A percentile compares a stretch with the other conserved stretches of the same genome.
Conservation (phyloP, 1,140 invertebrate genomes). For the Adelges cooleyi region DNA sequence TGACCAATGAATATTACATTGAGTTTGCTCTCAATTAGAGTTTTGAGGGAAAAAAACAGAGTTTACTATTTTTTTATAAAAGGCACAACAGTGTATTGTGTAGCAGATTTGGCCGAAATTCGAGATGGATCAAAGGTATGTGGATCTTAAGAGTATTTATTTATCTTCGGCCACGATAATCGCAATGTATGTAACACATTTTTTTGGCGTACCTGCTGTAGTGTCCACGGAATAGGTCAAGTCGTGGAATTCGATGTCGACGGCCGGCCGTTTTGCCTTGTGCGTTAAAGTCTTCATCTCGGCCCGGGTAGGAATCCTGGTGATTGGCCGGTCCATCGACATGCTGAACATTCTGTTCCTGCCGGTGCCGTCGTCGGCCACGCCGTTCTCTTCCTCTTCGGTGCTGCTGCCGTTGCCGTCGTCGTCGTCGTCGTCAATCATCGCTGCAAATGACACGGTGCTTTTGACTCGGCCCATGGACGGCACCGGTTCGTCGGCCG, state of each 20-base stretch:
- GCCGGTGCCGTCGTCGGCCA: not conserved
- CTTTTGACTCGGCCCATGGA: not conserved
- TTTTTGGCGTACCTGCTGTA: slow-evolving; percentile 47
- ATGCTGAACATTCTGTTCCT: slow-evolving; percentile 3
- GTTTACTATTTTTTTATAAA: too few species aligned
- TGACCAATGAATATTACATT: too few species aligned
- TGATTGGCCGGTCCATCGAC: slow-evolving; percentile 20
- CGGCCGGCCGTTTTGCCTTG: slow-evolving; percentile 48
- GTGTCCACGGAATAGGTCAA: slow-evolving; percentile 52
- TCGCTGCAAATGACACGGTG: not conserved
- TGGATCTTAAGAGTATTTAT: too few species aligned
- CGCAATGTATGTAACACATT: too few species aligned
- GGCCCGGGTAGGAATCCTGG: slow-evolving; percentile 31
- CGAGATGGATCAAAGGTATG: too few species aligned
- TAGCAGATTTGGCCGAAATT: too few species aligned
- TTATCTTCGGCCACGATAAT: too few species aligned
- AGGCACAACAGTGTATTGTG: too few species aligned
- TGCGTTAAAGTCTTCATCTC: slow-evolving; percentile 41
- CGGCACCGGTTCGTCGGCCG: not conserved
- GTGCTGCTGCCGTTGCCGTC: not conserved
- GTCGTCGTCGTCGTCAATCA: not conserved
- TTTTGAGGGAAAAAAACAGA: too few species aligned
- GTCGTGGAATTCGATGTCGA: slow-evolving; percentile 61
- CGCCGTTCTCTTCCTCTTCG: not conserved
- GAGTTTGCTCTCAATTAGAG: too few species aligned